Conservation (phyloP, 2,888 invertebrate species). For the Dolichomitus sp. region DNA sequence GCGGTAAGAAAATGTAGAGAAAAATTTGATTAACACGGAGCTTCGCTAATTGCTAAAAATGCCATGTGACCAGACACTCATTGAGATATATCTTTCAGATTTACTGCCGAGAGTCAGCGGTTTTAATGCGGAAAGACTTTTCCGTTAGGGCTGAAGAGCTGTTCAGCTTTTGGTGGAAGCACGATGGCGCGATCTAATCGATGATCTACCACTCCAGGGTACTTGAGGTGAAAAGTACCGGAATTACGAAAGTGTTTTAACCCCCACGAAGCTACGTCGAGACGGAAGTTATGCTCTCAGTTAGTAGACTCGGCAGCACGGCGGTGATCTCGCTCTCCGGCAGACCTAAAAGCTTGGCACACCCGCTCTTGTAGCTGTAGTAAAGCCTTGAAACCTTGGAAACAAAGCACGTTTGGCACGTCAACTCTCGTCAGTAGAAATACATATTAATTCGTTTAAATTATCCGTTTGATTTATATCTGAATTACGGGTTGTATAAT, state of each 20-base stretch:
- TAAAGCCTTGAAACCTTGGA: background rate
- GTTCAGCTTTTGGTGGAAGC: background rate
- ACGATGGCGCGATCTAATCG: background rate
- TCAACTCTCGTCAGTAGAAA: too few relatives aligned
- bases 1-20: background rate
- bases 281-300: slow-evolving; percentile 6
- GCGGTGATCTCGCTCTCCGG: background rate
- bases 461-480: too few relatives aligned
- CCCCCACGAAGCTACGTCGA: background rate
- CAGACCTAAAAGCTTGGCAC: slow-evolving; percentile 13
- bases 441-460: too few relatives aligned
- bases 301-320: background rate
- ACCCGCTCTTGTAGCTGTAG: background rate
- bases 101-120: background rate
- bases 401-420: too few relatives aligned
- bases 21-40: background rate
- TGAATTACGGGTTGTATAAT: too few relatives aligned
- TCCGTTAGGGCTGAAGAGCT: background rate
- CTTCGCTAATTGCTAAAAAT: background rate
- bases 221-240: background rate
- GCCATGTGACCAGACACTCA: background rate
- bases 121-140: background rate
- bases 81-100: background rate
- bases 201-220: background rate
- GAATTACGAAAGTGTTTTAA: slow-evolving; percentile 13